Percentiles rank a stretch among this genome's conserved stretches.
Evolutionary conservation across 2,888 invertebrate genomes (phyloP).

Genomic region (Ophonus ardosiacus): DNA sequence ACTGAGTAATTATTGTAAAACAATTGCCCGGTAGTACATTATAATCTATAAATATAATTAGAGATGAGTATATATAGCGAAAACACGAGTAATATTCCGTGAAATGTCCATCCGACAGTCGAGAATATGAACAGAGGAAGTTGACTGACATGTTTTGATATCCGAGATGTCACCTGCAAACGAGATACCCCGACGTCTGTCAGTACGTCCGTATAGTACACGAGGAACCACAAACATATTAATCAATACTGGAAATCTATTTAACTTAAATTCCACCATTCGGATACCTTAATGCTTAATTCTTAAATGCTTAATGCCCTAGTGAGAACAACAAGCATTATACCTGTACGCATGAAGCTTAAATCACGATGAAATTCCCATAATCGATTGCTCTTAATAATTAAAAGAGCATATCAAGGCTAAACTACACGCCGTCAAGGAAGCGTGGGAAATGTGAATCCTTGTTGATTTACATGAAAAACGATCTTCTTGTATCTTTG

Average conservation of each 20-base stretch:
- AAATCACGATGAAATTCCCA: background rate
- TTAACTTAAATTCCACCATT: constrained; percentile 22
- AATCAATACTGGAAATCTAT: constrained; percentile 45
- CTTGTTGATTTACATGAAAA: background rate
- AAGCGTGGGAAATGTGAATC: constrained; percentile 48
- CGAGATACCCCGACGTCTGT: background rate
- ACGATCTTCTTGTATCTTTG: background rate
- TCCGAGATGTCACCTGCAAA: constrained; percentile 21
- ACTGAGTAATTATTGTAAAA: background rate
- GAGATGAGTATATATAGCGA: constrained; percentile 37
- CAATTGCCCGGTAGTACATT: constrained; percentile 23
- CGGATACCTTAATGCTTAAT: background rate
- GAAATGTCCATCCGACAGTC: background rate
- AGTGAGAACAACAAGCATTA: background rate
- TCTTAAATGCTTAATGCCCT: background rate
- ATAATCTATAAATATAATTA: constrained; percentile 43
- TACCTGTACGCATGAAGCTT: background rate
- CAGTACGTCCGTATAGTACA: constrained; percentile 38
- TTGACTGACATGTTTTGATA: constrained; percentile 38
- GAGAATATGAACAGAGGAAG: background rate
- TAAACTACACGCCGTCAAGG: constrained; percentile 11
- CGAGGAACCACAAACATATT: constrained; percentile 37
- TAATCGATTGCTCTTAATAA: constrained; percentile 45
- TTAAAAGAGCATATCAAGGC: constrained; percentile 47
- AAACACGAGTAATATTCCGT: background rate